Base-by-base conservation (phyloP, 2,888 invertebrate species). In the Globia sparganii region DNA sequence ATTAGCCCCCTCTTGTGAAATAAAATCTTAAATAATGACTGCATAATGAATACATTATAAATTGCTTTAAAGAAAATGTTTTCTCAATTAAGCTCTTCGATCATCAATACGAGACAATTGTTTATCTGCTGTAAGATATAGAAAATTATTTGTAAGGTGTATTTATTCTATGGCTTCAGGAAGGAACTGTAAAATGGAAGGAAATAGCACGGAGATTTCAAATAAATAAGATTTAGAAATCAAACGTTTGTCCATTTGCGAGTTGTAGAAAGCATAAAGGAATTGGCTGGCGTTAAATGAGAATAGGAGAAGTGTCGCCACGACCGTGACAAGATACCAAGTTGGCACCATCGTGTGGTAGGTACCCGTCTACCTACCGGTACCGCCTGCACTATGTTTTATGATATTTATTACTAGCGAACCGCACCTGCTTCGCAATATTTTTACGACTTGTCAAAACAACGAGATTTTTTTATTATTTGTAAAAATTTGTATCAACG, bases 211-310 rank as follows among this genome's bases (percentile, higher is more conserved):
- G 4, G 1, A 74, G 18, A 67, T 18, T 1, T 53, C 4, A 62
- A 67, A 67, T 59, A 75, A 49, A 73, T 75, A 71, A 70, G 59
- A 75, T 77, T 88, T 86, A 88, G 88, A 88, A 87, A 87, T 74
- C 70, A 34, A 74, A 79, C 37, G 43, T 59, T 74, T 62, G 62
- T 76, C 77, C 75, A 66, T 86, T 88, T 90, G 86, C 83, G 79
- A 87, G 86, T 81, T 87, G 86, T 89, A 92, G 92, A 92, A 92
- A 92, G 92, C 92, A 92, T 91, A 91, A 91, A 91, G 86, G 87
- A 87, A 83, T 85, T 83, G 83, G 87, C 78, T 84, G 88, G 89
- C 92, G 91, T 91, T 91, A 91, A 91, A 92, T 91, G 86, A 89
- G 88, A 86, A 81, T 83, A 69, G 83, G 58, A 84, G 83, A 80